These are phyloP conservation scores for Dunckerocampus dactyliophorus DNA, from an alignment of 2,113 vertebrate species.

Conservation along the genomic window DNA sequence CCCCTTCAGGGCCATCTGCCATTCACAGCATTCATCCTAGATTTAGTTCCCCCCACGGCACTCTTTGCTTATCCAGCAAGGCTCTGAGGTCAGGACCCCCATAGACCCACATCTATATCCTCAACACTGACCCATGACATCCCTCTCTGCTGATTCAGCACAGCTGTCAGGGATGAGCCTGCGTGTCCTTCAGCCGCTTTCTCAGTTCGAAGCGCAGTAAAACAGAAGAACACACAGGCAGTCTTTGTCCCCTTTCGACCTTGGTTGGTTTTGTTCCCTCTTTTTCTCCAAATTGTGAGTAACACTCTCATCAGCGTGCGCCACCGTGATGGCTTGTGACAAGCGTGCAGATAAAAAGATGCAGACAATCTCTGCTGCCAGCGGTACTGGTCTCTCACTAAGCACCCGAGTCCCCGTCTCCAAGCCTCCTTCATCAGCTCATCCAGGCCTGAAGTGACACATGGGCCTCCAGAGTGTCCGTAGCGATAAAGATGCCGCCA, in stretches of 20 bases:
- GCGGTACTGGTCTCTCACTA: conserved; percentile 67
- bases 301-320: not conserved
- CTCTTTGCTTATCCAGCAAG: conserved; percentile 52
- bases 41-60: conserved; percentile 36
- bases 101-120: conserved; percentile 43
- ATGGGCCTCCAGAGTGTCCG: conserved; percentile 65
- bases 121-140: conserved; percentile 65
- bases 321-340: conserved; percentile 46
- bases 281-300: conserved; percentile 52
- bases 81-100: conserved; percentile 48
- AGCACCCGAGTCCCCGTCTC: conserved; percentile 60
- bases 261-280: conserved; percentile 41
- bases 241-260: conserved; percentile 42
- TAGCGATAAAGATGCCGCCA: conserved; percentile 68
- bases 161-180: conserved; percentile 48
- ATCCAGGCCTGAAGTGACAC: conserved; percentile 69
- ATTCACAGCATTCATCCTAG: conserved; percentile 40
- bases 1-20: conserved; percentile 47
- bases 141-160: conserved; percentile 60
- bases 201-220: conserved; percentile 39
- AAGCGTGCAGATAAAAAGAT: conserved; percentile 21
- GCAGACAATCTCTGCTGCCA: conserved; percentile 45
- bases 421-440: conserved; percentile 66
- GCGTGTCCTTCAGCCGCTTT: conserved; percentile 41
- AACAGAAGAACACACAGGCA: conserved; percentile 25